These are phyloP conservation scores for Cynoglossus semilaevis DNA, from an alignment of 2,113 vertebrate genomes.

Conservation along the genomic window DNA sequence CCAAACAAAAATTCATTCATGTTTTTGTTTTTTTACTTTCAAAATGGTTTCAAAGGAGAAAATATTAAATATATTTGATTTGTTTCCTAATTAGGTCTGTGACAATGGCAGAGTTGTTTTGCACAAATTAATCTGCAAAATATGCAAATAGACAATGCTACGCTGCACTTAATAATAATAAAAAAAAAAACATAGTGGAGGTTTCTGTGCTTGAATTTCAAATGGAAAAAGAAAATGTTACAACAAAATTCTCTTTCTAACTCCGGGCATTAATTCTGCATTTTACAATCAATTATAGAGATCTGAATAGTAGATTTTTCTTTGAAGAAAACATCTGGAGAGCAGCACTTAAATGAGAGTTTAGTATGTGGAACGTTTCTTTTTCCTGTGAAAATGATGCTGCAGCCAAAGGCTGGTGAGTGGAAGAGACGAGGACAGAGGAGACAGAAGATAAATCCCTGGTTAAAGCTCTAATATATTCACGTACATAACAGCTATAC, in stretches of 20 bases:
- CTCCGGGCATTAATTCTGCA: slow-evolving; percentile 75
- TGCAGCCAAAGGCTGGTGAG: slow-evolving; percentile 44
- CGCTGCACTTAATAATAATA: slow-evolving; percentile 45
- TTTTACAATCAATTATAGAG: slow-evolving; percentile 79
- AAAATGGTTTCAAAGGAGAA: too few relatives aligned
- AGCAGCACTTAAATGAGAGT: slow-evolving; percentile 75
- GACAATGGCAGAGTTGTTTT: slow-evolving; percentile 72
- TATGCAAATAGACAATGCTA: slow-evolving; percentile 64
- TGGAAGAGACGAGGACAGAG: slow-evolving; percentile 51
- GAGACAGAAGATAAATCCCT: slow-evolving; percentile 44
- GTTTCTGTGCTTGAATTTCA: slow-evolving; percentile 75
- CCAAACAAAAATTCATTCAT: too few relatives aligned
- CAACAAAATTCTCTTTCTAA: slow-evolving; percentile 73
- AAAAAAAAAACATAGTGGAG: slow-evolving; percentile 53
- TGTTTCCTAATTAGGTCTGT: slow-evolving; percentile 68
- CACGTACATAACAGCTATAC: slow-evolving; percentile 31
- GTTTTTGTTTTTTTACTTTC: too few relatives aligned
- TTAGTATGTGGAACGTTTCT: slow-evolving; percentile 69
- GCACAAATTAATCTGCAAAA: slow-evolving; percentile 62
- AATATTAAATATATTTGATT: slow-evolving; percentile 65
- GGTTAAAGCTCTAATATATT: slow-evolving; percentile 55
- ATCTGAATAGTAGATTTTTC: slow-evolving; percentile 75
- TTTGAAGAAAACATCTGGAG: slow-evolving; percentile 75
- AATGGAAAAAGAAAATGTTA: slow-evolving; percentile 64
- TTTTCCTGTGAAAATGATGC: slow-evolving; percentile 52